Conservation (phyloP, 64 coral and sea anemone species). For the Stylophora pistillata region DNA sequence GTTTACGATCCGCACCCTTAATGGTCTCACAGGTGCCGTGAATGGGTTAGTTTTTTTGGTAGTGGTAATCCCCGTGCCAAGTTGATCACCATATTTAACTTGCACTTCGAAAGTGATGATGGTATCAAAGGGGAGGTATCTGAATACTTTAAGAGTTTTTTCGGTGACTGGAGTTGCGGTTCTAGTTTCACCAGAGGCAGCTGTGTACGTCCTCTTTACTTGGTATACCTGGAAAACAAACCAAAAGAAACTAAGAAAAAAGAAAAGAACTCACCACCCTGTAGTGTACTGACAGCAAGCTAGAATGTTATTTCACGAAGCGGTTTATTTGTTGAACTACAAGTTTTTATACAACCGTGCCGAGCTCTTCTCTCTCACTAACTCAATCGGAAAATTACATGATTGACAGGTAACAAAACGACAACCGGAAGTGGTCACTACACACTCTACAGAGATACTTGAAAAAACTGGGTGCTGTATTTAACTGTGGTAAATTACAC, state of each 20-base stretch:
- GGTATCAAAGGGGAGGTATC: not conserved
- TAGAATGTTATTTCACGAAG: no score
- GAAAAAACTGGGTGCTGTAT: no score
- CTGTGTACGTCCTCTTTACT: not conserved
- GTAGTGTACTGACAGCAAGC: no score
- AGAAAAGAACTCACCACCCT: not conserved
- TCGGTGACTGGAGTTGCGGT: not conserved
- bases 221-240: constrained; percentile 11
- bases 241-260: not conserved
- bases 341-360: no score
- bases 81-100: not conserved
- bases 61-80: not conserved
- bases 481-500: no score
- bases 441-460: no score
- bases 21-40: not conserved
- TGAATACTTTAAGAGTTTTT: not conserved
- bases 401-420: no score
- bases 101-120: not conserved
- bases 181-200: not conserved
- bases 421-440: no score
- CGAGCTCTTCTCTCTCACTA: no score
- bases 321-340: no score
- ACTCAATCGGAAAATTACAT: no score
- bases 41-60: not conserved
- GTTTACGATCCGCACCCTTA: not conserved